These are phyloP conservation scores for Liposcelis brunnea DNA, from an alignment of 2,888 invertebrate genomes.

Conservation along the genomic window DNA sequence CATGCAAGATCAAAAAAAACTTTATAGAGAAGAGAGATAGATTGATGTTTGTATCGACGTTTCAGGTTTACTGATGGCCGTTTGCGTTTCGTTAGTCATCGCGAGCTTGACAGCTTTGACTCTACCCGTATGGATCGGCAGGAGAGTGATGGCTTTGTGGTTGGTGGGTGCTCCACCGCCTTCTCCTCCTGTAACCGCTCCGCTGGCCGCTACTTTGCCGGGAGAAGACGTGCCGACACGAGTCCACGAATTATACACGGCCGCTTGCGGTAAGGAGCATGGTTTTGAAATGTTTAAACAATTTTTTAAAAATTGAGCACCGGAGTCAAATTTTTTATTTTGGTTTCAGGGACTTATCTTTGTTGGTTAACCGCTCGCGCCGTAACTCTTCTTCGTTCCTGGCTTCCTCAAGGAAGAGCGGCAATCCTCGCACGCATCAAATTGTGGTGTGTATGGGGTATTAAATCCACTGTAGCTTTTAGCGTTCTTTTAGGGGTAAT, in stretches of 20 bases:
- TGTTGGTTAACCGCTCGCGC: slow-evolving; percentile 86
- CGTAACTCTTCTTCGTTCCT: slow-evolving; percentile 60
- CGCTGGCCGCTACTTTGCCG: slow-evolving; percentile 14
- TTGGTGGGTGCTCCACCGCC: slow-evolving; percentile 38
- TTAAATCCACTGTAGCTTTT: slow-evolving; percentile 54
- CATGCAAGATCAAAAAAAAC: too few relatives aligned
- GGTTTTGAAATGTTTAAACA: neutral
- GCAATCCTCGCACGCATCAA: slow-evolving; percentile 52
- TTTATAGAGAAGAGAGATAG: too few relatives aligned
- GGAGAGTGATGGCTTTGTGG: slow-evolving; percentile 77
- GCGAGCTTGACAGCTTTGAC: slow-evolving; percentile 73
- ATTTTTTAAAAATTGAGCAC: slow-evolving; percentile 6
- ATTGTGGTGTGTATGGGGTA: slow-evolving; percentile 43
- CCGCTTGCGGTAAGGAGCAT: slow-evolving; percentile 46
- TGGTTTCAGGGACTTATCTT: slow-evolving; percentile 58
- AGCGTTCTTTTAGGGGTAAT: slow-evolving; percentile 63
- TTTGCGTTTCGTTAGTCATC: slow-evolving; percentile 68
- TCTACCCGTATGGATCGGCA: slow-evolving; percentile 79
- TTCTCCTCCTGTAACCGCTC: slow-evolving; percentile 24
- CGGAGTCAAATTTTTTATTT: too few relatives aligned
- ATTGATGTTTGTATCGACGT: slow-evolving; percentile 20
- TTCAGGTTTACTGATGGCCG: slow-evolving; percentile 46
- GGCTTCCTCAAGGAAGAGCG: slow-evolving; percentile 77
- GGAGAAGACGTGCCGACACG: slow-evolving; percentile 28
- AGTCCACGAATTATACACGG: slow-evolving; percentile 91